Base-by-base conservation (phyloP, 2,113 vertebrate species). In the Acanthochromis polyacanthus region DNA sequence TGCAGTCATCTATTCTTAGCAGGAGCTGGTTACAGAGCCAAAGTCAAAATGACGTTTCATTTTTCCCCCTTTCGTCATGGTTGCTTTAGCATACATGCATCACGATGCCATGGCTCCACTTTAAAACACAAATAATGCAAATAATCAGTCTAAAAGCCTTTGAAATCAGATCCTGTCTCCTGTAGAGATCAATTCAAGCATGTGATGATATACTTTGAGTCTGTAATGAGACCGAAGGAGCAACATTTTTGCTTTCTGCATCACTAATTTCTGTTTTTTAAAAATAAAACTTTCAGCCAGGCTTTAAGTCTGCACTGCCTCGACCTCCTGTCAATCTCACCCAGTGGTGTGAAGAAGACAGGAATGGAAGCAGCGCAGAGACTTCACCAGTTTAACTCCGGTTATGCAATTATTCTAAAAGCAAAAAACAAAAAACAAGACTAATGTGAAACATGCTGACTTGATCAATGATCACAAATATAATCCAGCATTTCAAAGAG, bases 211-310 rank as follows among this genome's bases (percentile, higher is more conserved):
- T 11, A 22, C 19, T 40, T n/a, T 22, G 45, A 57, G 20, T 3
- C 19, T 4, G 11, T 36, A 36, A 65, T 68, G 50, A 56, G 36
- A 32, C 22, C 25, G 10, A n/a, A 16, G 10, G 55, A 17, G 2
- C 9, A 9, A 22, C 15, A 20, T 28, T 36, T 51, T 3, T 28
- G 7, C 30, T 10, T 9, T 70, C 16, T 12, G n/a, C 48, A 67
- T 17, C 19, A 23, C 10, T 20, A n/a, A 20, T 36, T 40, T 57
- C 17, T 40, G 46, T 19, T 67, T 67, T 38, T 25, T 1, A 15
- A 81, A 69, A 81, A 19, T 19, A 57, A 74, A 61, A 53, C 22
- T 19, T 32, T 59, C 22, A 45, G 10, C 43, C 17, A 17, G 22
- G 28, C 30, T 43, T 53, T 53, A 11, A 14, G 45, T 10, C 66